Evolutionary conservation across 2,797 vertebrate genomes (phyloP), one percentile per base, ranked within the genome.

Genomic region (Notoglanidium macrostoma): DNA sequence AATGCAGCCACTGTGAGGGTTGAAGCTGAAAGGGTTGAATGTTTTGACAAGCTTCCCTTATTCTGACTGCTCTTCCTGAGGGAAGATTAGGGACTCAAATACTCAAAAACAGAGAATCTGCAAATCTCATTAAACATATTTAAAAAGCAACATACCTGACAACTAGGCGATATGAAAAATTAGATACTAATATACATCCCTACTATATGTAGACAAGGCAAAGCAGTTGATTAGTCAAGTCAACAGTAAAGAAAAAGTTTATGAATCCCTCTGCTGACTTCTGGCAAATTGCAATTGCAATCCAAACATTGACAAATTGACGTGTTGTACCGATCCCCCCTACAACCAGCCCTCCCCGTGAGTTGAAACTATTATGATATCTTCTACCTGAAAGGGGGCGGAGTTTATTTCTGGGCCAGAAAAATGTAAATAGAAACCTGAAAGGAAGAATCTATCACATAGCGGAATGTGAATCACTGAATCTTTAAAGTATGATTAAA

Each of bases 1-100:
- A 95, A 95, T 94, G 94, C 92, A 90, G 93, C 91, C 93, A 83
- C 91, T 19, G 90, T 92, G 93, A 95, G 94, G 91, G 93, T 93
- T 94, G 94, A 95, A 92, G 89, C 91, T 92, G 92, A 35, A 3
- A 35, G 35, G 35, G 35, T 35, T 35, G 35, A 92, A 92, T 94
- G 93, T 95, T 95, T 93, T 92, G 91, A 68, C 83, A 63, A 86
- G 70, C 82, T 87, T 86, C 70, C 65, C 61, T 88, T 78, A 46
- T 46, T 84, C 54, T 17, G 51, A 73, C 15, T 73, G 51, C 51
- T 44, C 35, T 44, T 73, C 68, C 68, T 73, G 51, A n/a, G 68
- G 68, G 54, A 57, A 84, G 54, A 84, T 84, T 57, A 57, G 35
- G 14, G 67, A 73, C 14, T 72, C 54, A 73, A 73, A 73, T 40